Conservation (phyloP, 2,113 vertebrate species). For the Podilymbus podiceps region DNA sequence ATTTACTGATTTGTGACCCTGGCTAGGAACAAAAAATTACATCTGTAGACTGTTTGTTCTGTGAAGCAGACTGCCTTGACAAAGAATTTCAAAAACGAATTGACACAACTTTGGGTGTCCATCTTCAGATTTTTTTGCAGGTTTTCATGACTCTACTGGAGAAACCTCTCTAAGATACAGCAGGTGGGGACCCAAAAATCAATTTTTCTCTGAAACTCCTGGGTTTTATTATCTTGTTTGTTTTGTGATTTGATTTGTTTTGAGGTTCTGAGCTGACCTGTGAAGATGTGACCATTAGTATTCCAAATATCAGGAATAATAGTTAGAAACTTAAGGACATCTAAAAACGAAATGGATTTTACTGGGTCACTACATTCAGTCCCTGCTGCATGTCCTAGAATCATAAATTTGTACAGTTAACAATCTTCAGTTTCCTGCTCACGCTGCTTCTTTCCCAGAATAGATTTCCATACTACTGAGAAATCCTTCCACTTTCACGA, state of each 20-base stretch:
- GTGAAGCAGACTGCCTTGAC: not conserved
- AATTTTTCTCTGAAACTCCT: not conserved
- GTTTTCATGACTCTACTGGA: not conserved
- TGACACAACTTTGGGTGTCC: not conserved
- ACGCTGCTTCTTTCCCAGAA: not conserved
- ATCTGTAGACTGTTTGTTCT: not conserved
- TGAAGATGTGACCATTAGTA: not conserved
- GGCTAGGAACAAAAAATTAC: not conserved
- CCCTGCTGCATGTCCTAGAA: not conserved
- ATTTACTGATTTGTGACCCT: not conserved
- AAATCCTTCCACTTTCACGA: not conserved
- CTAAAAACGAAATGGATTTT: not conserved
- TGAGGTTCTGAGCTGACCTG: not conserved
- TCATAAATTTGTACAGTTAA: not conserved
- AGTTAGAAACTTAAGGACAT: not conserved
- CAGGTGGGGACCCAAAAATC: not conserved
- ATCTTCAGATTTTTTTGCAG: not conserved
- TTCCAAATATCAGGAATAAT: not conserved
- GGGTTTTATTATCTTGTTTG: not conserved
- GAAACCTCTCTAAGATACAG: not conserved
- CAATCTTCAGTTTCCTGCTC: not conserved
- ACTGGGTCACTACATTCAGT: not conserved
- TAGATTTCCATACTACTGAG: not conserved
- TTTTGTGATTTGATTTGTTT: not conserved
- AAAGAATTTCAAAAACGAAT: not conserved